Percentiles rank a stretch among this genome's conserved stretches.
phyloP scores from a whole-genome alignment of 2,113 vertebrate species.

The Boleophthalmus pectinirostris region DNA sequence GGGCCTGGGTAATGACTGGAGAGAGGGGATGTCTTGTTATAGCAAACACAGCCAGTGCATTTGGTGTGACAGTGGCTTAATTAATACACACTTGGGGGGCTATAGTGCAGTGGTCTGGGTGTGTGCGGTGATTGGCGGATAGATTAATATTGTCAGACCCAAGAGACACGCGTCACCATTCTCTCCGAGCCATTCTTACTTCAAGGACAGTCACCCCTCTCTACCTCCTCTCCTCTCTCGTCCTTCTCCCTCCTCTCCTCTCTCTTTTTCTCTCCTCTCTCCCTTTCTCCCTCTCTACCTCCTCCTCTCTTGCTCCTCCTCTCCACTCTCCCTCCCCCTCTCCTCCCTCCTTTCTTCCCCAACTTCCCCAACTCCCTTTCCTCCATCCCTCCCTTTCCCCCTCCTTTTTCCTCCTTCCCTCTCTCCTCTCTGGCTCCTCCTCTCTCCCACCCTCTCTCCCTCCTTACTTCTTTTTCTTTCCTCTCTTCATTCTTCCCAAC shows the following conservation, averaged over 20 bases:
- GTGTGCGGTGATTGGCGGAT: slow-evolving; percentile 78
- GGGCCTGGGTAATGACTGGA: slow-evolving; percentile 75
- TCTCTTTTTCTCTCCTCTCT: no score
- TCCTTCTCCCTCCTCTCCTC: no score
- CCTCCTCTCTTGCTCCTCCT: not conserved
- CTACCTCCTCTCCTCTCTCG: no score
- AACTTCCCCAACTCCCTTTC: not conserved
- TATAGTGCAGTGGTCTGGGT: slow-evolving; percentile 50
- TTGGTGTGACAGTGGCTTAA: slow-evolving; percentile 75
- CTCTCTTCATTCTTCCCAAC: no score
- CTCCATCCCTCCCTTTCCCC: not conserved
- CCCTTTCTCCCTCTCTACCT: no score
- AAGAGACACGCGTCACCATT: slow-evolving; percentile 71
- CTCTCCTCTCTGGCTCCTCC: not conserved
- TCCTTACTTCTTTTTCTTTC: no score
- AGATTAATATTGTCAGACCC: slow-evolving; percentile 80
- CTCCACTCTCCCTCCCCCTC: not conserved
- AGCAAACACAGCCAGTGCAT: slow-evolving; percentile 70
- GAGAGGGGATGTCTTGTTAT: slow-evolving; percentile 75
- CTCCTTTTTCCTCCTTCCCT: not conserved
- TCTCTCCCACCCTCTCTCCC: no score
- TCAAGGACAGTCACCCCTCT: slow-evolving; percentile 68
- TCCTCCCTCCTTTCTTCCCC: no score
- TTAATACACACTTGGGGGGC: slow-evolving; percentile 73
- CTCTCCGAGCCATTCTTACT: slow-evolving; percentile 69